Evolutionary conservation across 2,797 vertebrate species (phyloP), one percentile per base, ranked within the genome.

Genomic region (Propithecus perrieri): DNA sequence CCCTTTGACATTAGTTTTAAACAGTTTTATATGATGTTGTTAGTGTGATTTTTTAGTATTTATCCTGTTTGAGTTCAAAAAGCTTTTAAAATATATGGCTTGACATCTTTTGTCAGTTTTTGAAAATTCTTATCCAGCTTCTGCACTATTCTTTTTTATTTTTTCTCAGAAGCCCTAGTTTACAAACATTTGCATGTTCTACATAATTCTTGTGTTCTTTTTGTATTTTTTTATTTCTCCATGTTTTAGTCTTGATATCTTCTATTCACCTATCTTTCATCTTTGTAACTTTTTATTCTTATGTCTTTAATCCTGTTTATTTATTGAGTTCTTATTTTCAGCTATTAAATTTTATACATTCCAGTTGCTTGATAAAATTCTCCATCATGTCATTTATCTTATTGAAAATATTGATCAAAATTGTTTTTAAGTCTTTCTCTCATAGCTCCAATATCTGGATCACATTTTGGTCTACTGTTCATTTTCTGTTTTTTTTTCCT

Each of bases 1-100:
- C 75, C 67, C 43, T 94, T 97, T 97, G 87, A 88, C 43, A 71
- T 97, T 79, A 50, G 63, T 85, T 94, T 84, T 95, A 71, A 97
- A 33, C 17, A 61, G 12, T 92, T 94, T 93, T 41, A 5, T 13
- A 75, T 41, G 43, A 24, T 72, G 38, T 33, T 41, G 59, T 85
- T 75, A 91, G 38, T 91, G 59, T 93, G 11, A 24, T 80, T 91
- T 85, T 93, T 78, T 89, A 63, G 41, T 97, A 85, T 91, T 96
- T 94, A 84, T 72, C 38, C 26, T 91, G 33, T 22, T 41, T 55
- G 2, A 15, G 18, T 86, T 94, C 59, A 71, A 69, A 79, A 30
- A 85, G 15, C 53, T 90, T 96, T 30, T 79, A 53, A 65, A 89
- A 84, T 59, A 26, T 67, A 22, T 72, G 30, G 6, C 20, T 94